Base-by-base conservation (phyloP, 1,140 invertebrate species). In the Saccostrea cuccullata region DNA sequence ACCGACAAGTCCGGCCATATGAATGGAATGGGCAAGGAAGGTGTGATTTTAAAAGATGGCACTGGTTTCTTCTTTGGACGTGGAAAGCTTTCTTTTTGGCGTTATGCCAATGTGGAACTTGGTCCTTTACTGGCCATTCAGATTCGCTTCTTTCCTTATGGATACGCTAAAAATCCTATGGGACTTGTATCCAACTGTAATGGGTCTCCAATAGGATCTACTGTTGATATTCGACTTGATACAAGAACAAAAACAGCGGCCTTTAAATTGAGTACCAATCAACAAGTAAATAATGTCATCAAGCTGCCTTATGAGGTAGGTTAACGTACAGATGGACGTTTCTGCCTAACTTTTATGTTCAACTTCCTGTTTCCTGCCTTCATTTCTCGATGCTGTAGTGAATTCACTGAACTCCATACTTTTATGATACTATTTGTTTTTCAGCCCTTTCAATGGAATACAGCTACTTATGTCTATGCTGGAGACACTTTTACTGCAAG, bases 191-290 rank as follows among this genome's bases (percentile, higher is more conserved):
- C 82, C 40, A 84, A 84, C 26, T 84, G 82, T 55, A 84, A 84
- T 20, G 82, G 82, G 2, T 55, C 82, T 55, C 82, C 82, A 15
- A 84, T 84, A 15, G 82, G 82, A 55, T 47, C 82, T n/a, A 84
- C 82, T 55, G 55, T 84, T 84, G 82, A 84, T 23, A 84, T 84
- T 84, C 82, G 82, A n/a, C 82, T 84, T 20, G 20, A 84, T n/a
- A 84, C 82, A 84, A 55, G 12, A 56, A 55, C 47, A 8, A 55
- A 84, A 9, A 17, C 55, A 84, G 55, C 55, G 23, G 47, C 30
- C 12, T 84, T 84, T 55, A 84, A 84, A 56, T 55, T 84, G 20
- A 84, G 82, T 26, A 84, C 82, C 82, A 84, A 84, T 23, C 20
- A 84, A 36, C 40, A 84, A 56, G 47, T 20, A 11, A 56, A 84